Base-by-base conservation (phyloP, 1,140 invertebrate genomes). In the Tribolium castaneum region DNA sequence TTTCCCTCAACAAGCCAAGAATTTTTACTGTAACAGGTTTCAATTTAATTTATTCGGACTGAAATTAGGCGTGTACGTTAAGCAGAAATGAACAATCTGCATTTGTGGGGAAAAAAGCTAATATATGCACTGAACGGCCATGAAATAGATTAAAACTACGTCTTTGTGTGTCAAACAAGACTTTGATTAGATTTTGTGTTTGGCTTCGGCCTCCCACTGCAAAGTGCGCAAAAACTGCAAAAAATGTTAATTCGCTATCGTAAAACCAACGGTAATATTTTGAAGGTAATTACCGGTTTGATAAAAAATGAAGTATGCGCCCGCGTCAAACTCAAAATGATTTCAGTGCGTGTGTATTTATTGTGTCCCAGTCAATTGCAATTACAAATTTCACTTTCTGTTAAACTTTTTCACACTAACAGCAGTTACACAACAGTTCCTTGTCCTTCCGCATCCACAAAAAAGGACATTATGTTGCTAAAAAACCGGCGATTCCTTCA, bases 121-220 rank as follows among this genome's bases (percentile, higher is more conserved):
- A 52, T 52, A 52, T 52, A 52, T 52, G 51, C 51, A 52, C n/a
- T 19, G 14, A 66, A 39, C 59, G 59, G 34, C 59, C 59, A 35
- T 66, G 59, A 66, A 66, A 35, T 35, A 52, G 10, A 50, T 52
- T 52, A 52, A 66, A 35, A 35, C 30, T 72, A 50, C 70, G 25
- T 52, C 39, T 50, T 13, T 70, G 35, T 34, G 66, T 51, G 30
- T 34, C 59, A 66, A 66, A 66, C 59, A 66, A 66, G 12, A 35
- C 10, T 66, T 35, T 66, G 35, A 66, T 66, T 66, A 66, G 34
- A 62, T n/a, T 62, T 62, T 62, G 56, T 62, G 56, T 62, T 19
- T 62, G 22, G 5, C 5, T 30, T 30, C 25, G 0, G 3, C 6
- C 25, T 5, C 25, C 25, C 4, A 6, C 6, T 30, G 6, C 25